These are phyloP conservation scores for Platycheirus rosarum DNA, from an alignment of 2,888 invertebrate genomes.

Conservation along the genomic window DNA sequence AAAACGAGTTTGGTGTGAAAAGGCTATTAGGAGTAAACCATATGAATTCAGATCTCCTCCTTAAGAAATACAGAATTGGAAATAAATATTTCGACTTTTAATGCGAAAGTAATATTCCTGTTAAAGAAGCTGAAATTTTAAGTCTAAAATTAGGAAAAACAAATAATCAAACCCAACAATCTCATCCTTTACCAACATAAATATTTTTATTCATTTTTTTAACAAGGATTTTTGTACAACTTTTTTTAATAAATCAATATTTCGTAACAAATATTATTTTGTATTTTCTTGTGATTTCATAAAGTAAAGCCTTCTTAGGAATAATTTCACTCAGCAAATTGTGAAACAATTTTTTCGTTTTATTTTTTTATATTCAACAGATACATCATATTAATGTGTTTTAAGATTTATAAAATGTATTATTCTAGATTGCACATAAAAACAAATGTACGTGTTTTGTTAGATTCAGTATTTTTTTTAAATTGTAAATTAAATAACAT, in stretches of 20 bases:
- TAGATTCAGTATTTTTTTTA: background rate
- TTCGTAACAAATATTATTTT: conserved; percentile 22
- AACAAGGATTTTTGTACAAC: conserved; percentile 38
- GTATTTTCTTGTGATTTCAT: conserved; percentile 32
- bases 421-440: conserved; percentile 17
- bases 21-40: no score
- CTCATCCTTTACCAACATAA: conserved; percentile 56
- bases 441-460: background rate
- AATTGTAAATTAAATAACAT: no score
- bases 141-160: no score
- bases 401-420: conserved; percentile 12
- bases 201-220: conserved; percentile 53
- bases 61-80: no score
- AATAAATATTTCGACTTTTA: no score
- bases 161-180: background rate
- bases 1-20: no score
- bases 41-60: no score
- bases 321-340: conserved; percentile 34
- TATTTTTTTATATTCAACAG: conserved; percentile 14
- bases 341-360: conserved; percentile 21
- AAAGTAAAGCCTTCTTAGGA: conserved; percentile 43
- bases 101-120: no score
- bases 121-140: no score
- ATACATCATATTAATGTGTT: conserved; percentile 19
- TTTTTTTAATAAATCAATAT: conserved; percentile 26